phyloP scores from a whole-genome alignment of 2,797 vertebrate genomes.

The Champsocephalus esox region DNA sequence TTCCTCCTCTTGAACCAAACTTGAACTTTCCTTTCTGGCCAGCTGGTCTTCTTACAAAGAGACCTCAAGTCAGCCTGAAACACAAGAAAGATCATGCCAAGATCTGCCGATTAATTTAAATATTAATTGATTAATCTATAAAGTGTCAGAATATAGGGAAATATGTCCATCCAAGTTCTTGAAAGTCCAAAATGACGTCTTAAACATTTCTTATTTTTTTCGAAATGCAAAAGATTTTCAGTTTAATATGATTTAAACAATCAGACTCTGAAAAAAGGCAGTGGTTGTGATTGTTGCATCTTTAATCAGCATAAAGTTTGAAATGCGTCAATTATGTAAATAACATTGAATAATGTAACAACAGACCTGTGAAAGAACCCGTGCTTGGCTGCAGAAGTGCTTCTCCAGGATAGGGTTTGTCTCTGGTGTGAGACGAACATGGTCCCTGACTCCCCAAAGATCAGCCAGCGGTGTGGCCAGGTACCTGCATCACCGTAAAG shows the following conservation, averaged over 20 bases:
- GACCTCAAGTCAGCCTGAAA: slow-evolving; percentile 87
- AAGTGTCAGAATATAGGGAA: no score
- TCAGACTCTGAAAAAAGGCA: no score
- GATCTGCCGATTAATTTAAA: no score
- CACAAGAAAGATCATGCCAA: slow-evolving; percentile 14
- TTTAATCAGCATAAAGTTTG: no score
- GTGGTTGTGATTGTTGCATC: no score
- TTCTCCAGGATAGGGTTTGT: slow-evolving; percentile 73
- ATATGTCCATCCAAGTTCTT: no score
- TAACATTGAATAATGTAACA: not conserved
- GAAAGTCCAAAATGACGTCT: no score
- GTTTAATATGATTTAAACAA: no score
- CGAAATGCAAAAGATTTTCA: no score
- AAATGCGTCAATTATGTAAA: not conserved
- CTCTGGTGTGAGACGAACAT: slow-evolving; percentile 58
- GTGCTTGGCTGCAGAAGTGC: slow-evolving; percentile 68
- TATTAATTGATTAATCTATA: no score
- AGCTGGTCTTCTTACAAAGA: slow-evolving; percentile 91
- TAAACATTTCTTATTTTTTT: no score
- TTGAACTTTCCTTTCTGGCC: slow-evolving; percentile 85
- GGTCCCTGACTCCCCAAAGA: slow-evolving; percentile 74
- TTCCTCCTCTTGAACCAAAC: slow-evolving; percentile 90
- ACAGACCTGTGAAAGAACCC: slow-evolving; percentile 71
- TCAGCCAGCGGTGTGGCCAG: slow-evolving; percentile 75
- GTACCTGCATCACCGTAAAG: slow-evolving; percentile 52